A percentile compares a stretch with the other conserved stretches of the same genome.
These are phyloP conservation scores for Symphodus melops DNA, from an alignment of 2,113 vertebrate genomes.

Conservation along the genomic window DNA sequence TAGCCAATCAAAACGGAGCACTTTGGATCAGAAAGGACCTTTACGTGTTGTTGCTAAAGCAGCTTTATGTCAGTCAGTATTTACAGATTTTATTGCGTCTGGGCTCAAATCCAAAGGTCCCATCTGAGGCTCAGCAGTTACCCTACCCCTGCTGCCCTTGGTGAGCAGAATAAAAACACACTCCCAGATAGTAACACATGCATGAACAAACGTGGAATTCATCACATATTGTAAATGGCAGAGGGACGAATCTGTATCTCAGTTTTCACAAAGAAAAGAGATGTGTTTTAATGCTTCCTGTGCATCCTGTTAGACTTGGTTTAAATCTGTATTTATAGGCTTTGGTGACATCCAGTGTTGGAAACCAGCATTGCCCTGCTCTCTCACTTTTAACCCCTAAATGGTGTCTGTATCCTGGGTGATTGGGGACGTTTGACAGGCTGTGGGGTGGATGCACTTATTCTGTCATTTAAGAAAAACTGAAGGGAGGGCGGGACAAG, in stretches of 20 bases:
- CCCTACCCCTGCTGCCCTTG: constrained; percentile 12
- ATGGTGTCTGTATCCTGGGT: no score
- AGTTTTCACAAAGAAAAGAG: not conserved
- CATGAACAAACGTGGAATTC: not conserved
- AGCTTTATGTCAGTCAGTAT: not conserved
- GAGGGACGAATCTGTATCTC: not conserved
- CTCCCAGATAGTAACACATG: not conserved
- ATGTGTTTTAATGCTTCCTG: not conserved
- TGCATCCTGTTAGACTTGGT: not conserved
- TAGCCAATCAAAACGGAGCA: not conserved
- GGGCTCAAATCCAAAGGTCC: constrained; percentile 5
- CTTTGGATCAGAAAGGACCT: not conserved
- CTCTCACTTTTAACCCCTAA: not conserved
- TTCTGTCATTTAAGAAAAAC: no score
- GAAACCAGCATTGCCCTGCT: not conserved
- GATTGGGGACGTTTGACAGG: no score
- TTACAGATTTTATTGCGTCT: not conserved
- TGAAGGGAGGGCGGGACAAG: no score
- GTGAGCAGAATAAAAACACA: constrained; percentile 20
- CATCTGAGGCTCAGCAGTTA: constrained; percentile 39
- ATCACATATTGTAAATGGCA: not conserved
- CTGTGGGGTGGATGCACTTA: no score
- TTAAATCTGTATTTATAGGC: not conserved
- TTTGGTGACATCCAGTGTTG: constrained; percentile 44
- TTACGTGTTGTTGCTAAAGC: not conserved